These are phyloP conservation scores for Sander vitreus DNA, from an alignment of 2,113 vertebrate species.

Conservation along the genomic window DNA sequence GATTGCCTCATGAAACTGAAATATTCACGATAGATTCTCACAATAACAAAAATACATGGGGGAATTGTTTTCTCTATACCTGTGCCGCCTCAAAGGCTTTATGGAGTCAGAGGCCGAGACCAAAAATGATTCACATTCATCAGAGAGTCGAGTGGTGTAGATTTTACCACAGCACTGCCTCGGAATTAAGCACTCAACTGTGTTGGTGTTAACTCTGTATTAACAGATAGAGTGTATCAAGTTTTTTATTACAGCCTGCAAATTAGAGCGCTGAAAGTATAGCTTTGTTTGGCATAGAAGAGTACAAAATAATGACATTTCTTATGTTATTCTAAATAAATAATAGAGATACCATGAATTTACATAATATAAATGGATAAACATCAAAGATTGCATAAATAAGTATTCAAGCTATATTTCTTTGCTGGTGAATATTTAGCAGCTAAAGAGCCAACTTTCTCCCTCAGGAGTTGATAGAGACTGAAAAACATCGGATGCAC, in stretches of 20 bases:
- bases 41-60: conserved; percentile 65
- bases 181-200: conserved; percentile 8
- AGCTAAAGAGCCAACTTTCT: not conserved
- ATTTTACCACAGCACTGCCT: conserved; percentile 30
- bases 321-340: not conserved
- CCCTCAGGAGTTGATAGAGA: not conserved
- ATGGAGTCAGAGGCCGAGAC: conserved; percentile 50
- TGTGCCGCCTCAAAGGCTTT: conserved; percentile 38
- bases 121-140: conserved; percentile 63
- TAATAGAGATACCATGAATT: not conserved
- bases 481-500: not conserved
- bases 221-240: not conserved
- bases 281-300: not conserved
- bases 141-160: conserved; percentile 30
- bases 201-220: conserved; percentile 8
- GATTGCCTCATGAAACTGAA: conserved; percentile 77
- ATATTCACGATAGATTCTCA: conserved; percentile 73
- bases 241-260: not conserved
- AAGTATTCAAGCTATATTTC: not conserved
- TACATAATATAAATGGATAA: not conserved
- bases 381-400: not conserved
- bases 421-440: conserved; percentile 1
- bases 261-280: not conserved
- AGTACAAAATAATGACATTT: not conserved
- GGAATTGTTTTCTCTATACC: conserved; percentile 53